A percentile compares a stretch with the other conserved stretches of the same genome.
phyloP scores from a whole-genome alignment of 2,113 vertebrate genomes.

The Pithys albifrons region DNA sequence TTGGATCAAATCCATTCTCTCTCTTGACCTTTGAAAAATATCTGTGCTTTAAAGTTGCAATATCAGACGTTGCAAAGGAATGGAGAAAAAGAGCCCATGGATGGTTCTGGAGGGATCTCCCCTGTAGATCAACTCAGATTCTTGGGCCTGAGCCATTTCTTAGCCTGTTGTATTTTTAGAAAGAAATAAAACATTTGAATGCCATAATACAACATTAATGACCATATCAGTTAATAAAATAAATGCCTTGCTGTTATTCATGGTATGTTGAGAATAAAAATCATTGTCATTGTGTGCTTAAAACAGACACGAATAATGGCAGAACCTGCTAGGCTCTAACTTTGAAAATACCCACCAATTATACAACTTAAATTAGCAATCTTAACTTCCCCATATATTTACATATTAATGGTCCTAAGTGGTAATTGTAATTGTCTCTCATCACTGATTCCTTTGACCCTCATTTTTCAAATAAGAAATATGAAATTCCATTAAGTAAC shows the following conservation, averaged over 20 bases:
- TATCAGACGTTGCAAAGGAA: not conserved
- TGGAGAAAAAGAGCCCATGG: not conserved
- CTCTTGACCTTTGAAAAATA: slow-evolving; percentile 26
- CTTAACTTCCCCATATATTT: slow-evolving; percentile 54
- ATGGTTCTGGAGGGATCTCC: not conserved
- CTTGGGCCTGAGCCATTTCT: not conserved
- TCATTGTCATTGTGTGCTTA: slow-evolving; percentile 27
- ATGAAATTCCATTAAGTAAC: slow-evolving; percentile 45
- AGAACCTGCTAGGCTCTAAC: slow-evolving; percentile 34
- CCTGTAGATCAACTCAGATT: not conserved
- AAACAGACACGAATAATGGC: slow-evolving; percentile 29
- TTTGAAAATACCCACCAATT: slow-evolving; percentile 49
- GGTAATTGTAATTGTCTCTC: slow-evolving; percentile 59
- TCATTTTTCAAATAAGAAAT: slow-evolving; percentile 62
- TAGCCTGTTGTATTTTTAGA: slow-evolving; percentile 22
- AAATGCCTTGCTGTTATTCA: slow-evolving; percentile 25
- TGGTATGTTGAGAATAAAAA: slow-evolving; percentile 56
- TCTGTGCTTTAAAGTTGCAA: not conserved
- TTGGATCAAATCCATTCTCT: slow-evolving; percentile 6
- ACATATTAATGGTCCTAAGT: slow-evolving; percentile 59
- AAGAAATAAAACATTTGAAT: slow-evolving; percentile 24
- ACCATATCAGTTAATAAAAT: slow-evolving; percentile 7
- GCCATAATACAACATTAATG: not conserved
- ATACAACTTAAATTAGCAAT: slow-evolving; percentile 57
- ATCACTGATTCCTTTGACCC: slow-evolving; percentile 43